Percentiles rank a stretch among this genome's conserved stretches.
These are phyloP conservation scores for Gallinago nigripennis DNA, from an alignment of 2,797 vertebrate species.

Conservation along the genomic window DNA sequence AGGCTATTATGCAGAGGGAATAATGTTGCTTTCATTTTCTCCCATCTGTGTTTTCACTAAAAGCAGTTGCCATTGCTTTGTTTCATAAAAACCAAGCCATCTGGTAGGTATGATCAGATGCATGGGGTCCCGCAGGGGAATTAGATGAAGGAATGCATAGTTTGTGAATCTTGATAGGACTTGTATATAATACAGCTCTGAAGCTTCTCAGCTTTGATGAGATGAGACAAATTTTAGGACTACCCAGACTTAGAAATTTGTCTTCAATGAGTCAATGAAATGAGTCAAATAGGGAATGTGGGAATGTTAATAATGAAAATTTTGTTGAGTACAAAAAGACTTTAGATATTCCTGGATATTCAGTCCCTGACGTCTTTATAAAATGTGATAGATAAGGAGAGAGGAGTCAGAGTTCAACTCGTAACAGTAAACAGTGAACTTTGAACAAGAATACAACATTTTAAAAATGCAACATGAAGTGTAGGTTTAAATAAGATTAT, in stretches of 20 bases:
- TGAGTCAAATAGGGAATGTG: not conserved
- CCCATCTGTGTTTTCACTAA: not conserved
- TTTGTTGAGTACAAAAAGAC: not conserved
- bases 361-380: not conserved
- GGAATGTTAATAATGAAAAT: not conserved
- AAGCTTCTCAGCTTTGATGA: constrained; percentile 22
- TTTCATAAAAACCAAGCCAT: constrained; percentile 31
- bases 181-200: not conserved
- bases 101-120: not conserved
- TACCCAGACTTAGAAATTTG: not conserved
- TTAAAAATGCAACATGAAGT: not conserved
- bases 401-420: not conserved
- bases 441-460: not conserved
- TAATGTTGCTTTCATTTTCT: not conserved
- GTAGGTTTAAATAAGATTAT: not conserved
- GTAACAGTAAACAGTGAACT: not conserved
- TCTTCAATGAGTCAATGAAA: too few species aligned
- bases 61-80: not conserved
- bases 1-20: not conserved
- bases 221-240: not conserved
- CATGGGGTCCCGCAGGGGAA: not conserved
- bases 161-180: constrained; percentile 13
- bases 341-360: not conserved
- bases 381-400: not conserved
- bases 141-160: constrained; percentile 11